Percentiles rank a stretch among this genome's conserved stretches.
These are phyloP conservation scores for Pardalotus punctatus DNA, from an alignment of 2,113 vertebrate species.

Conservation along the genomic window DNA sequence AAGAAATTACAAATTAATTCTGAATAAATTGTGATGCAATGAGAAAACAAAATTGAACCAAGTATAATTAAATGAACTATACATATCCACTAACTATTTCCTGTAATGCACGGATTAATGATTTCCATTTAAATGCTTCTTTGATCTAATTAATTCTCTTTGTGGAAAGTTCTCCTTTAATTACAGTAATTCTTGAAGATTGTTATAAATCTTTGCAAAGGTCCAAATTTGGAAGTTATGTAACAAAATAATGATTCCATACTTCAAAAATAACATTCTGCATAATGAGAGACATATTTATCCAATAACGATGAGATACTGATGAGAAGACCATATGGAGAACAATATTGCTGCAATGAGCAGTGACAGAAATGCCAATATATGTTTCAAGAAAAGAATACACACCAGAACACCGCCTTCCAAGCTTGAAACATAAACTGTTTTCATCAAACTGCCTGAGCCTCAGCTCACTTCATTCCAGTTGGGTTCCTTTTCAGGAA, in stretches of 20 bases:
- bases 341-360: neutral
- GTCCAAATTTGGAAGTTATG: constrained; percentile 24
- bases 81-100: constrained; percentile 1
- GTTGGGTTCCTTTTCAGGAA: neutral
- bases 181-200: constrained; percentile 4
- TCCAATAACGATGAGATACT: neutral
- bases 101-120: neutral
- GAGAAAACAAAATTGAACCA: constrained; percentile 27
- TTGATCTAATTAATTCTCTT: constrained; percentile 26
- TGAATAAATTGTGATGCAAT: neutral
- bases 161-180: constrained; percentile 24
- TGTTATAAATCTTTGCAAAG: neutral
- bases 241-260: constrained; percentile 13
- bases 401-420: neutral
- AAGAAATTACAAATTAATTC: constrained; percentile 31
- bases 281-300: constrained; percentile 25
- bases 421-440: neutral
- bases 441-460: neutral
- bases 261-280: constrained; percentile 27
- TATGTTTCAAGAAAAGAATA: neutral
- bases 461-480: neutral
- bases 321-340: constrained; percentile 23
- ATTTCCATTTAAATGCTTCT: constrained; percentile 6
- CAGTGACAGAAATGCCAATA: neutral
- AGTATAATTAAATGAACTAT: constrained; percentile 32